Percentiles rank a stretch among this genome's conserved stretches.
Evolutionary conservation across 2,113 vertebrate species (phyloP).

Genomic region (Oxygymnocypris stewartii): DNA sequence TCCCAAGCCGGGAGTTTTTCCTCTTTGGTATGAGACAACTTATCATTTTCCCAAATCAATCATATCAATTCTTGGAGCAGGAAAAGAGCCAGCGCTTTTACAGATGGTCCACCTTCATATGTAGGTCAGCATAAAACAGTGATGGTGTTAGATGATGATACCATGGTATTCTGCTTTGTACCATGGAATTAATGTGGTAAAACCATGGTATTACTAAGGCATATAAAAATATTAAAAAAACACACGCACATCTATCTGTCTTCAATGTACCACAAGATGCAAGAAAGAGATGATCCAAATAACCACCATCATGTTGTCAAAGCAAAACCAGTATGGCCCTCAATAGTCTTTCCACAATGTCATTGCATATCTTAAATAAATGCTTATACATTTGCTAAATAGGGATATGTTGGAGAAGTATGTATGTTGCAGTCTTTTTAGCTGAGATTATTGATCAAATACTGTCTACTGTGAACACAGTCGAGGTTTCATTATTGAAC

Average conservation of each 20-base stretch:
- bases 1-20: slow-evolving; percentile 58
- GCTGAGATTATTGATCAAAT: slow-evolving; percentile 73
- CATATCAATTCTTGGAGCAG: slow-evolving; percentile 64
- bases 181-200: neutral
- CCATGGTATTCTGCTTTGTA: neutral
- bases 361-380: neutral
- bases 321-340: neutral
- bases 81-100: slow-evolving; percentile 51
- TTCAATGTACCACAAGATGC: neutral
- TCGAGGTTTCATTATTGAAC: slow-evolving; percentile 74
- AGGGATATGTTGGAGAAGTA: neutral
- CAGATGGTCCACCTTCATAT: slow-evolving; percentile 63
- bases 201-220: neutral
- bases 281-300: neutral
- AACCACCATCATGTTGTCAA: neutral
- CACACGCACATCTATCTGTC: neutral
- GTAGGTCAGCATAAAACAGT: slow-evolving; percentile 59
- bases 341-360: neutral
- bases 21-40: slow-evolving; percentile 72
- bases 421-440: slow-evolving; percentile 72
- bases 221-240: too few species aligned
- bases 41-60: slow-evolving; percentile 76
- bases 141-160: neutral
- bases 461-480: slow-evolving; percentile 70
- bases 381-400: neutral